Conservation (phyloP, 2,888 invertebrate genomes). For the Trissolcus brochymenae region DNA sequence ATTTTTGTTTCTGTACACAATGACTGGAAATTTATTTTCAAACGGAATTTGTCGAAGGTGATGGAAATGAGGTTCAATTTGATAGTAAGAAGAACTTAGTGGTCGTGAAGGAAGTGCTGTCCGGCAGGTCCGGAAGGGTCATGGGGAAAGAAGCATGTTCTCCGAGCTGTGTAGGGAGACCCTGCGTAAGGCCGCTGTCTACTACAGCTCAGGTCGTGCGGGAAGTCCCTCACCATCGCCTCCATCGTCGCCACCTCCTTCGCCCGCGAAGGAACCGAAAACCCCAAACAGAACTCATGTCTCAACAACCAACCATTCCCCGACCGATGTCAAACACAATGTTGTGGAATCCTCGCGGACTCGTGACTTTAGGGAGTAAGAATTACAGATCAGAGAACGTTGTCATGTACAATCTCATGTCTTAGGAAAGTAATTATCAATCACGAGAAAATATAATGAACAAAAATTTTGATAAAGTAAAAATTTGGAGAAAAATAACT, state of each 20-base stretch:
- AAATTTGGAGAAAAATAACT: not conserved
- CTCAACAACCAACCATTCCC: slow-evolving; percentile 44
- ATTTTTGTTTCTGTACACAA: too few species aligned
- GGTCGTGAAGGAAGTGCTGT: slow-evolving; percentile 58
- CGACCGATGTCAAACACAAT: slow-evolving; percentile 41
- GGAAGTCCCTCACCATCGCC: slow-evolving; percentile 74
- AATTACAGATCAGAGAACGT: not conserved
- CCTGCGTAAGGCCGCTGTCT: slow-evolving; percentile 77
- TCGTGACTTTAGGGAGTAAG: slow-evolving; percentile 69
- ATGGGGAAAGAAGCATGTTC: slow-evolving; percentile 77
- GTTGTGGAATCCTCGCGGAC: slow-evolving; percentile 52
- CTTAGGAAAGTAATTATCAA: too few species aligned
- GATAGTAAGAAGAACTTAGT: slow-evolving; percentile 30
- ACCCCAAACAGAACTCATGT: slow-evolving; percentile 54
- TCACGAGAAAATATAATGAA: too few species aligned
- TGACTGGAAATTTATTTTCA: too few species aligned
- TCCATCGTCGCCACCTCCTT: slow-evolving; percentile 74
- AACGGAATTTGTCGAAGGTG: slow-evolving; percentile 15
- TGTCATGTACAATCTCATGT: not conserved
- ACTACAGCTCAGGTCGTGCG: slow-evolving; percentile 75
- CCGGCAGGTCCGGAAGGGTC: slow-evolving; percentile 68
- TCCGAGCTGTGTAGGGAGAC: slow-evolving; percentile 79
- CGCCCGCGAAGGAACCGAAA: slow-evolving; percentile 71
- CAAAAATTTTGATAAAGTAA: too few species aligned
- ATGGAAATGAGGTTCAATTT: slow-evolving; percentile 28